These are phyloP conservation scores for Loriculus beryllinus DNA, from an alignment of 2,797 vertebrate genomes.

Conservation along the genomic window DNA sequence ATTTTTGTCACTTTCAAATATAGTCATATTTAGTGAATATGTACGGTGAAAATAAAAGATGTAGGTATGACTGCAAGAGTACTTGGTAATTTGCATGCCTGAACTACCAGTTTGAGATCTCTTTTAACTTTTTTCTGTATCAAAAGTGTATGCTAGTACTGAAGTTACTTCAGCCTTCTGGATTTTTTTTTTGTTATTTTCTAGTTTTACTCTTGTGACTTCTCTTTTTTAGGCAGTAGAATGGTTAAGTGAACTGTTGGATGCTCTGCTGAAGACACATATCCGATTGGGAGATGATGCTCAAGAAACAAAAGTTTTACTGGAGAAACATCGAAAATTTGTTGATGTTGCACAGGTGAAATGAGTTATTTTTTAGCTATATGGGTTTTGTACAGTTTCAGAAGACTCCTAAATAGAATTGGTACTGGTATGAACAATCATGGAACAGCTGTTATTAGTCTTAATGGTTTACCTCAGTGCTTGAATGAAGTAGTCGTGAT, in stretches of 20 bases:
- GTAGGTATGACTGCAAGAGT: neutral
- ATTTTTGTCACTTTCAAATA: neutral
- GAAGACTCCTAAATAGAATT: neutral
- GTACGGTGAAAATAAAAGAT: neutral
- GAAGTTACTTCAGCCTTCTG: neutral
- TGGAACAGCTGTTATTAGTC: neutral
- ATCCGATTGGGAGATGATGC: conserved; percentile 89
- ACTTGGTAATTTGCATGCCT: neutral
- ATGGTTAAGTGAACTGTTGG: conserved; percentile 93
- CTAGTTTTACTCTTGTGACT: neutral
- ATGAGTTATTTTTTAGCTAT: neutral
- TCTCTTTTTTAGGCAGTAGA: conserved; percentile 85
- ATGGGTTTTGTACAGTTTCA: neutral
- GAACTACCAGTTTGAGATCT: neutral
- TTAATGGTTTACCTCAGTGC: neutral
- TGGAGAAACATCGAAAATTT: conserved; percentile 98
- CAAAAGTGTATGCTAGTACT: neutral
- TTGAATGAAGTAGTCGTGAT: neutral
- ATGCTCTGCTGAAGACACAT: conserved; percentile 95
- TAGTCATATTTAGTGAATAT: neutral
- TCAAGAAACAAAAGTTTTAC: conserved; percentile 91
- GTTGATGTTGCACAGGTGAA: conserved; percentile 97
- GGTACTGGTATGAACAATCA: neutral
- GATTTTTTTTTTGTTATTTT: neutral
- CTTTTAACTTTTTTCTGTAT: neutral